phyloP scores from a whole-genome alignment of 2,797 vertebrate genomes.

The Acipenser ruthenus region DNA sequence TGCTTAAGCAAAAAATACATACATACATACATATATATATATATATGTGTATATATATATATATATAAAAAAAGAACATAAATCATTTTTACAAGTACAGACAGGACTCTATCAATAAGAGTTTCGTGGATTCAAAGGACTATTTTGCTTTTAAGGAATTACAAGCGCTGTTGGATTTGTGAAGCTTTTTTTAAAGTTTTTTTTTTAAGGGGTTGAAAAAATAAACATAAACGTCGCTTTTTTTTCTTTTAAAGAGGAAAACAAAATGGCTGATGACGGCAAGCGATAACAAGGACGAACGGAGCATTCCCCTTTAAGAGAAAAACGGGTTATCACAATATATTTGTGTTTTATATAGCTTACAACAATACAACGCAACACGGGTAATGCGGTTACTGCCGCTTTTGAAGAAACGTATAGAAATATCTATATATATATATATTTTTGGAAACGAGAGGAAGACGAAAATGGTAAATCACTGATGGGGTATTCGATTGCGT shows the following conservation, averaged over 20 bases:
- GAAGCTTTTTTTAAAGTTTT: slow-evolving; percentile 28
- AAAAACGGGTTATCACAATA: slow-evolving; percentile 26
- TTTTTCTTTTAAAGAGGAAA: slow-evolving; percentile 45
- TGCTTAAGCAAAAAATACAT: too few relatives aligned
- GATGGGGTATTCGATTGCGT: slow-evolving; percentile 17
- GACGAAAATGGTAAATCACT: slow-evolving; percentile 24
- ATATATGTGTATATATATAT: too few relatives aligned
- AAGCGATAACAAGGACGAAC: slow-evolving; percentile 58
- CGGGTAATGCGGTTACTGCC: slow-evolving; percentile 16
- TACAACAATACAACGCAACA: slow-evolving; percentile 21
- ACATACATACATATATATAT: too few relatives aligned
- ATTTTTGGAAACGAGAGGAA: slow-evolving; percentile 11
- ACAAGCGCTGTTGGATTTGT: slow-evolving; percentile 24
- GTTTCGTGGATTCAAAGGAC: slow-evolving; percentile 39
- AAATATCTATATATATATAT: slow-evolving; percentile 1
- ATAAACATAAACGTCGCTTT: slow-evolving; percentile 51
- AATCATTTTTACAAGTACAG: slow-evolving; percentile 38
- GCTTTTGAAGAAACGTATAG: slow-evolving; percentile 18
- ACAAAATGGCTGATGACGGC: slow-evolving; percentile 73
- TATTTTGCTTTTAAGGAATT: slow-evolving; percentile 9
- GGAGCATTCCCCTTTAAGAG: slow-evolving; percentile 60
- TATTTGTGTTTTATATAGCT: slow-evolving; percentile 33
- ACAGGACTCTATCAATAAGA: slow-evolving; percentile 29
- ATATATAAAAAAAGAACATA: slow-evolving; percentile 28
- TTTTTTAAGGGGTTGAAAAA: slow-evolving; percentile 40